Percentiles rank a stretch among this genome's conserved stretches.
phyloP scores from a whole-genome alignment of 2,888 invertebrate species.

The Aspidiotus destructor region DNA sequence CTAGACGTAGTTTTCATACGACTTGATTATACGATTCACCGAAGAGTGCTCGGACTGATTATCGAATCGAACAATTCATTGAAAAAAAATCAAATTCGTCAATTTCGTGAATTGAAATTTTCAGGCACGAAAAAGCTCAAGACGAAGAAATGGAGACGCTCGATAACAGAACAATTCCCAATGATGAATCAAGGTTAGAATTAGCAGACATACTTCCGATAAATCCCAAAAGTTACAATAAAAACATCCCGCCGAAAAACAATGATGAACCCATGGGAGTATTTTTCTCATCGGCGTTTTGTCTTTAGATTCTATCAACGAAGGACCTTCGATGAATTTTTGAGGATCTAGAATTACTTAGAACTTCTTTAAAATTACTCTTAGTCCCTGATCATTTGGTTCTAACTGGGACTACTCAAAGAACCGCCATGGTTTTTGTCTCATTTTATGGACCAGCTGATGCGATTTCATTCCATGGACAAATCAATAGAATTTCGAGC shows the following conservation, averaged over 20 bases:
- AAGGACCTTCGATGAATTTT: conserved; percentile 75
- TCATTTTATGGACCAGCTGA: too few species aligned
- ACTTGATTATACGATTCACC: too few species aligned
- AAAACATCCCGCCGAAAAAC: conserved; percentile 77
- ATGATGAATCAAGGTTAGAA: conserved; percentile 57
- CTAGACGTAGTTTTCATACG: not conserved
- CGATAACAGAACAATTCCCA: conserved; percentile 30
- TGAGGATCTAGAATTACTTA: too few species aligned
- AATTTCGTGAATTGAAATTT: not conserved
- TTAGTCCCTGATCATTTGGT: too few species aligned
- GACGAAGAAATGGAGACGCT: not conserved
- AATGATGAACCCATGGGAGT: conserved; percentile 78
- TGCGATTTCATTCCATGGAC: too few species aligned
- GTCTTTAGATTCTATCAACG: conserved; percentile 88
- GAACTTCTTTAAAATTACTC: too few species aligned
- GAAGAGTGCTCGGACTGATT: too few species aligned
- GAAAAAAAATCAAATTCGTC: too few species aligned
- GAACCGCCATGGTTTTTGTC: too few species aligned
- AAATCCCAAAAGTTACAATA: conserved; percentile 77
- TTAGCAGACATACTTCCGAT: conserved; percentile 75
- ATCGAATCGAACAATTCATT: too few species aligned
- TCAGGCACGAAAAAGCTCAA: conserved; percentile 17
- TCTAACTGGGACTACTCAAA: too few species aligned
- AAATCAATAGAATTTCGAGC: too few species aligned
- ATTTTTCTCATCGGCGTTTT: conserved; percentile 81